These are phyloP conservation scores for Timandra comae DNA, from an alignment of 2,888 invertebrate species.

Conservation along the genomic window DNA sequence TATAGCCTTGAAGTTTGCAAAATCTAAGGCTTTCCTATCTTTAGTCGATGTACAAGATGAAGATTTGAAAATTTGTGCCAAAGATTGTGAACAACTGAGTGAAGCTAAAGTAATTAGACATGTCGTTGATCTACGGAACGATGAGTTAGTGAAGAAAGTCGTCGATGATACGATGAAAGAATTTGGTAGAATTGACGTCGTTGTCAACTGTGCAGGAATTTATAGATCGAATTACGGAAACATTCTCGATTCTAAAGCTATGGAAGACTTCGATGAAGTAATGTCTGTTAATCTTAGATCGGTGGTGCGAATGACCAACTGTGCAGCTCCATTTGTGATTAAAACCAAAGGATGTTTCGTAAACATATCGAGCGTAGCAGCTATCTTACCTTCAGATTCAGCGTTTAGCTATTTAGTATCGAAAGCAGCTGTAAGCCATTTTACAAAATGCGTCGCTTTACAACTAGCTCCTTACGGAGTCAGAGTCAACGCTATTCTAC, in stretches of 20 bases:
- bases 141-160: slow-evolving; percentile 27
- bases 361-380: slow-evolving; percentile 34
- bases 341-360: slow-evolving; percentile 36
- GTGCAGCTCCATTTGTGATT: slow-evolving; percentile 23
- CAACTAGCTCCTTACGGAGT: slow-evolving; percentile 77
- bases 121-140: slow-evolving; percentile 29
- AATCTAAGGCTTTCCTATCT: slow-evolving; percentile 34
- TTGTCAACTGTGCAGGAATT: slow-evolving; percentile 39
- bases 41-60: slow-evolving; percentile 30
- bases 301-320: slow-evolving; percentile 28
- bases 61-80: slow-evolving; percentile 2
- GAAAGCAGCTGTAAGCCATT: slow-evolving; percentile 84
- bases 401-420: slow-evolving; percentile 77
- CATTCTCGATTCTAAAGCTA: slow-evolving; percentile 24
- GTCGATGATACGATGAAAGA: slow-evolving; percentile 26
- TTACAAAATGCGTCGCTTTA: slow-evolving; percentile 83
- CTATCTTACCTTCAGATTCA: slow-evolving; percentile 7
- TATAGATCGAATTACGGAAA: slow-evolving; percentile 12
- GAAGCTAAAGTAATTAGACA: slow-evolving; percentile 31
- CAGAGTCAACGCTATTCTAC: slow-evolving; percentile 83
- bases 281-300: slow-evolving; percentile 36
- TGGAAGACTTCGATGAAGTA: slow-evolving; percentile 31
- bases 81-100: slow-evolving; percentile 27
- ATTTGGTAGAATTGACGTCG: slow-evolving; percentile 33
- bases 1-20: slow-evolving; percentile 34